These are phyloP conservation scores for Elegia similella DNA, from an alignment of 2,888 invertebrate species.

Conservation along the genomic window DNA sequence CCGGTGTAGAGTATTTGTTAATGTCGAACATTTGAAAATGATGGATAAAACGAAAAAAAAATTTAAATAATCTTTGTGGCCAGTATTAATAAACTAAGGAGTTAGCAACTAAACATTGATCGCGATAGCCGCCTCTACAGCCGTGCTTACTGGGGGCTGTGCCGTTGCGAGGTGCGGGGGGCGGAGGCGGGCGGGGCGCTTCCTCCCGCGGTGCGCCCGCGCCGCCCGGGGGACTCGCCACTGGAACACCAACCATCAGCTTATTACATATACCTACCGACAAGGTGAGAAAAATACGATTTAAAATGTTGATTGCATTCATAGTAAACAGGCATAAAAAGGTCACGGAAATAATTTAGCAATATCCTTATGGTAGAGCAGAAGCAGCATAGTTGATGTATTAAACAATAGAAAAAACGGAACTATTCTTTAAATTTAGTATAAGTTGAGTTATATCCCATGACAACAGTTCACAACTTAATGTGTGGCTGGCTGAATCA, in stretches of 20 bases:
- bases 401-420: too few relatives aligned
- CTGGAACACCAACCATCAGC: constrained; percentile 81
- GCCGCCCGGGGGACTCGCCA: constrained; percentile 91
- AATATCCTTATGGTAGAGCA: too few relatives aligned
- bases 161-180: constrained; percentile 74
- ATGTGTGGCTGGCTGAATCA: too few relatives aligned
- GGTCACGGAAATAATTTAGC: too few relatives aligned
- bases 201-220: constrained; percentile 72
- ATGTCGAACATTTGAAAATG: too few relatives aligned
- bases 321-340: neutral
- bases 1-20: too few relatives aligned
- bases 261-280: constrained; percentile 30
- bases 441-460: too few relatives aligned
- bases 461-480: too few relatives aligned
- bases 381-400: too few relatives aligned
- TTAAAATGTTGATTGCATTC: constrained; percentile 3
- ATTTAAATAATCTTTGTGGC: neutral
- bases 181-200: constrained; percentile 68
- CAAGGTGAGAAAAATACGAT: constrained; percentile 24
- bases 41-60: too few relatives aligned
- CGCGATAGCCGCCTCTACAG: constrained; percentile 56
- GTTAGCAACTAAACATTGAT: constrained; percentile 26
- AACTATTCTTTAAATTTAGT: too few relatives aligned
- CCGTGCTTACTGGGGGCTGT: constrained; percentile 78
- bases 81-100: neutral